Conservation (phyloP, 2,113 vertebrate genomes). For the Siniperca knerii region DNA sequence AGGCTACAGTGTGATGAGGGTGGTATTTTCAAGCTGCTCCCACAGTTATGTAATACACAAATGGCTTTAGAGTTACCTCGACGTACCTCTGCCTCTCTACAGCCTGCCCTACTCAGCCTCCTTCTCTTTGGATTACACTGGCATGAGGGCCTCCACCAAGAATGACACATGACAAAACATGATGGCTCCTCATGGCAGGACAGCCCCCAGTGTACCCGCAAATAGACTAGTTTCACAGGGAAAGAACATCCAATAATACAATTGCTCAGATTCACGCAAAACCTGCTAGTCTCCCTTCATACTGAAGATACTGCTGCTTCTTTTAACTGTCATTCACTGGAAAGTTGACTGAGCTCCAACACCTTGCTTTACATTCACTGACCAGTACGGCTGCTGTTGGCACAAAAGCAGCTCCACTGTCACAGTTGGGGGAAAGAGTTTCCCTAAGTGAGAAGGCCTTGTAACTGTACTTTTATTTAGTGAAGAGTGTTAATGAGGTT, state of each 20-base stretch:
- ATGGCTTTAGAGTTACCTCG: slow-evolving; percentile 49
- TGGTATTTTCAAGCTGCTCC: slow-evolving; percentile 48
- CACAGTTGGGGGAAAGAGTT: background rate
- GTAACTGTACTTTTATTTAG: background rate
- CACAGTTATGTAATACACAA: slow-evolving; percentile 56
- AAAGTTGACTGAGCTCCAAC: background rate
- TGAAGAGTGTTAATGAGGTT: background rate
- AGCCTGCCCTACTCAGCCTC: slow-evolving; percentile 19
- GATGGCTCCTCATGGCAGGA: slow-evolving; percentile 37
- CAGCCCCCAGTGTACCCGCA: slow-evolving; percentile 46
- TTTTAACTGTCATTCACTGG: background rate
- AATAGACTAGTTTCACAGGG: slow-evolving; percentile 30
- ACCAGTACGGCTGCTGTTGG: background rate
- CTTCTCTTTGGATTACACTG: slow-evolving; percentile 47
- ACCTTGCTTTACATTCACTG: background rate
- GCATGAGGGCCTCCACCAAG: slow-evolving; percentile 51
- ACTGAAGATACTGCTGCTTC: background rate
- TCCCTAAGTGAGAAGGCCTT: background rate
- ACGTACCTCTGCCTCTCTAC: slow-evolving; percentile 30
- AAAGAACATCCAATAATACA: background rate
- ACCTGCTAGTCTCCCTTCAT: no score
- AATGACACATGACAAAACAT: slow-evolving; percentile 69
- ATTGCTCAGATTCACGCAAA: background rate
- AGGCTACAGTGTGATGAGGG: slow-evolving; percentile 24
- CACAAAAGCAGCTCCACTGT: background rate